These are phyloP conservation scores for Oconnorella tubifera DNA, from an alignment of 2,888 invertebrate genomes.

Conservation along the genomic window DNA sequence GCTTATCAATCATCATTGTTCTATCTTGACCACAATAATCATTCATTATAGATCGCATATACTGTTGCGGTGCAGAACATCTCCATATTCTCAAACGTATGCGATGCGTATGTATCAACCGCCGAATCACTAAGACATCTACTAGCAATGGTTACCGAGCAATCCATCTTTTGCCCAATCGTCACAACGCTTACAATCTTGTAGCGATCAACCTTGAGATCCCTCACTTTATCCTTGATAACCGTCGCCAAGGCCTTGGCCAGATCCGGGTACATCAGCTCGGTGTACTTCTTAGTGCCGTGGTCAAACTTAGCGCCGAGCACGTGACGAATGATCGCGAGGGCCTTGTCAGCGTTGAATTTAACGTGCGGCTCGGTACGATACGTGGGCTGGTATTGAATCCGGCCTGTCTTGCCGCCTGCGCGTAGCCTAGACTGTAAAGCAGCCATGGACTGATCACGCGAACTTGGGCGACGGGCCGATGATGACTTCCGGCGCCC, in stretches of 20 bases:
- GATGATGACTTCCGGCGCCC: no score
- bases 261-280: constrained; percentile 26
- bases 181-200: constrained; percentile 35
- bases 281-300: constrained; percentile 21
- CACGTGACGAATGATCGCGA: not conserved
- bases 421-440: no score
- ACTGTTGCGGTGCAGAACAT: constrained; percentile 17
- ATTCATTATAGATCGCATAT: constrained; percentile 24
- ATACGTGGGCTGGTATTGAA: constrained; percentile 5
- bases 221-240: constrained; percentile 28
- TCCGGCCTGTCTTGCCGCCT: no score
- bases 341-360: constrained; percentile 5
- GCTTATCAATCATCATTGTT: not conserved
- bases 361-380: constrained; percentile 4
- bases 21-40: not conserved
- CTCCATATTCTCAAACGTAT: constrained; percentile 18
- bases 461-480: no score
- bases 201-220: constrained; percentile 32
- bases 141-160: constrained; percentile 33
- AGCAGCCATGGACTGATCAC: no score
- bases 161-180: constrained; percentile 34
- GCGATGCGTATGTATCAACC: constrained; percentile 28
- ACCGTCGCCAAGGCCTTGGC: constrained; percentile 24
- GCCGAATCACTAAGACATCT: constrained; percentile 36
- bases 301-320: not conserved